Base-by-base conservation (phyloP, 2,888 invertebrate species). In the Hypomecis punctinalis region DNA sequence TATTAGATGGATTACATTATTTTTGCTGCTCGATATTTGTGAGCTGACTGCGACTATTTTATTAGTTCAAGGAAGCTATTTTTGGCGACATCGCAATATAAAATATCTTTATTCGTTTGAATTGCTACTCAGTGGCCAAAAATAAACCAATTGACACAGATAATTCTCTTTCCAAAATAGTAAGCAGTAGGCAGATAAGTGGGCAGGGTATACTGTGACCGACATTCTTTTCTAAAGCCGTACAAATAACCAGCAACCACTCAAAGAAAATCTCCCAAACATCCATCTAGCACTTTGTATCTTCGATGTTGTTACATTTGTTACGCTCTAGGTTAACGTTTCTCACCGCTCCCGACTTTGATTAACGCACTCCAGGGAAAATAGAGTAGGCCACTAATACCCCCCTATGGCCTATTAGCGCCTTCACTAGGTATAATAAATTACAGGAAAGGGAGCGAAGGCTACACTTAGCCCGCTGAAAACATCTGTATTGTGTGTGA, bases 361-460 rank as follows among this genome's bases (percentile, higher is more conserved):
- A 73, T 73, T 63, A 73, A 73, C 71, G 68, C 58, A 57, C 35
- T 61, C 48, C 56, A 57, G 62, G 56, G 67, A 69, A 72, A 71
- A 71, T 71, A 67, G 71, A 71, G 72, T 71, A 68, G 72, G 72
- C 68, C 69, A 66, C 70, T 70, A 71, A 73, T 72, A 70, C 67
- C 59, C 68, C 69, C 68, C 68, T 60, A 72, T 67, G 66, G 70
- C 66, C 72, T 70, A 72, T 72, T 72, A 73, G 70, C 68, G 68
- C 68, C 61, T 67, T 58, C 66, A 54, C 58, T 70, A 67, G 66
- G 66, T 66, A 67, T 69, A 55, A 72, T 73, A 73, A 73, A 73
- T 73, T 68, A 70, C 72, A 33, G 63, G 42, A 66, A 68, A 65
- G 63, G 53, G 69, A 72, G 66, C 60, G 63, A 47, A 65, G 56